Base-by-base conservation (phyloP, 2,797 vertebrate genomes). In the Coilia nasus region DNA sequence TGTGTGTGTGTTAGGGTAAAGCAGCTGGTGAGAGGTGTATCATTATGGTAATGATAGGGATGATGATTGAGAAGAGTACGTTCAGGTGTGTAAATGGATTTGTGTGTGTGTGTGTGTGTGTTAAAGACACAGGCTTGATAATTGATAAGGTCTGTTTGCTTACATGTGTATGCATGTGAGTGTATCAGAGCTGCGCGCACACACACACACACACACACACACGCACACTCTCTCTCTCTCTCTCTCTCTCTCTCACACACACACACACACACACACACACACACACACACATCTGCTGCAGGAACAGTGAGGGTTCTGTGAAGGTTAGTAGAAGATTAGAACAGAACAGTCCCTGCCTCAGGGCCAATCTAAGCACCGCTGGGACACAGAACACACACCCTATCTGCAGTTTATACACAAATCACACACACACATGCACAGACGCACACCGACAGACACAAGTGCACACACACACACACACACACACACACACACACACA, bases 301-400 rank as follows among this genome's bases (percentile, higher is more conserved):
- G 67, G 14, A 31, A 4, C 31, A 35, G 12, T 35, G 87, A 88
- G 86, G 88, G 89, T 90, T 90, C 85, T 89, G 88, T 83, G 87
- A 87, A 85, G 87, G 82, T 87, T 82, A 83, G 82, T 41, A 44
- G 83, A 56, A 86, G 87, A 90, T 91, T 91, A 86, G 67, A 82
- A 47, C 83, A 86, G 87, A 78, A 78, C 85, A 87, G 89, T 88
- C 89, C 91, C 90, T 92, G 86, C 86, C 82, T 88, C 90, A 94
- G 91, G 94, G 94, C 78, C 89, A 86, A 82, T 93, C 93, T 94
- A 91, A 93, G 91, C 84, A 62, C 23, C n/a, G 81, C 82, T 71
- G 67, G 82, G 83, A 89, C 82, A 82, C 47, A 88, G 86, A 84
- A 82, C 83, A 84, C 31, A 78, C 31, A 78, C 15, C 71, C 71